Percentiles rank a stretch among this genome's conserved stretches.
These are phyloP conservation scores for Scaptomyza cyrtandrae DNA, from an alignment of 2,888 invertebrate genomes.

Conservation along the genomic window DNA sequence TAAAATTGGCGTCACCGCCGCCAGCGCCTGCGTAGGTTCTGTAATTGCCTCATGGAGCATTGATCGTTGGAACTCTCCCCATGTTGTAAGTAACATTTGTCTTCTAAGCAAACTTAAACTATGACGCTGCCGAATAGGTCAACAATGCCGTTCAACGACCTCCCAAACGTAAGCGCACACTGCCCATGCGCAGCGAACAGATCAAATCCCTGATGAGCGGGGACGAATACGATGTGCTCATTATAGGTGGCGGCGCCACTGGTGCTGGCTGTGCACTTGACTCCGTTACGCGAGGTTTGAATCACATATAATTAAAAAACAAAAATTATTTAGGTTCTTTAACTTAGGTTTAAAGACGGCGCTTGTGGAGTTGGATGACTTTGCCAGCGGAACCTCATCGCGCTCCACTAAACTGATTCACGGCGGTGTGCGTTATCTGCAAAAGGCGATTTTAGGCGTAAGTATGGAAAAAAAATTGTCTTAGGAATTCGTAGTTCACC, in stretches of 20 bases:
- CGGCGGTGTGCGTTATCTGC: constrained; percentile 98
- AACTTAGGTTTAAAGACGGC: constrained; percentile 92
- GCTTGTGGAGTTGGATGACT: constrained; percentile 97
- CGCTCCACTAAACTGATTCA: constrained; percentile 99
- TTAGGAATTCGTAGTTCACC: not conserved
- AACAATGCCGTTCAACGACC: constrained; percentile 80
- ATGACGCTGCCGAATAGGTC: constrained; percentile 64
- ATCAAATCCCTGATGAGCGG: constrained; percentile 91
- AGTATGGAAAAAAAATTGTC: constrained; percentile 41
- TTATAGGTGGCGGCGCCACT: constrained; percentile 99
- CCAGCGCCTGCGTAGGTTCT: constrained; percentile 83
- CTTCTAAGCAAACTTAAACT: not conserved
- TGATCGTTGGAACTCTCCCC: constrained; percentile 78
- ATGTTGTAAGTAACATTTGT: constrained; percentile 58
- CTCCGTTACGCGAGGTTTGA: constrained; percentile 91
- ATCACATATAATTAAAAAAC: not conserved
- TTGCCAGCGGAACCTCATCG: constrained; percentile 97
- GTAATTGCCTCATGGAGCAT: constrained; percentile 82
- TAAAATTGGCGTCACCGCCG: constrained; percentile 83
- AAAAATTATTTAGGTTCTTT: not conserved
- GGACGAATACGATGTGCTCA: constrained; percentile 94
- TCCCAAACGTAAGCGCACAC: constrained; percentile 87
- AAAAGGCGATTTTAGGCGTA: constrained; percentile 95
- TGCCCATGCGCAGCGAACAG: constrained; percentile 93
- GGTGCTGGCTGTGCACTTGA: constrained; percentile 98